Conservation (phyloP, 1,140 invertebrate species). For the Oncopeltus fasciatus region DNA sequence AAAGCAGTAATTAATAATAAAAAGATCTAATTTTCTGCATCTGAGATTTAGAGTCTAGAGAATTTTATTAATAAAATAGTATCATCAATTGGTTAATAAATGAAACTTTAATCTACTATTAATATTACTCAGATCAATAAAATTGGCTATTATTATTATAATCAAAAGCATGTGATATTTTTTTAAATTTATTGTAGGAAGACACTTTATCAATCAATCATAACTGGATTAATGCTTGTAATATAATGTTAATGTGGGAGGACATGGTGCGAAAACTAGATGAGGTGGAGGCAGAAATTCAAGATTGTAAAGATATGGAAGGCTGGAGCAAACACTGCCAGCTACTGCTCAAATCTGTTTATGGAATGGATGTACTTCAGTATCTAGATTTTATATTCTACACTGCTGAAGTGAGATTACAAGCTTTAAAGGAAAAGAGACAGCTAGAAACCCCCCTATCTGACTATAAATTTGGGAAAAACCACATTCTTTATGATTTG, state of each 20-base stretch:
- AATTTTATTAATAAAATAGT: neutral
- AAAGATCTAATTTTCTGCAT: no score
- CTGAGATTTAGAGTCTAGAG: no score
- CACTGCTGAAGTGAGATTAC: constrained; percentile 41
- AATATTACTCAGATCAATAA: no score
- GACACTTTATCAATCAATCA: constrained; percentile 95
- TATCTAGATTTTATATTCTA: constrained; percentile 52
- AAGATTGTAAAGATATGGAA: constrained; percentile 52
- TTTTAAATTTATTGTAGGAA: constrained; percentile 40
- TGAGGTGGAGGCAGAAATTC: constrained; percentile 64
- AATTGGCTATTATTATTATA: no score
- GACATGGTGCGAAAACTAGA: constrained; percentile 46
- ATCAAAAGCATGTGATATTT: no score
- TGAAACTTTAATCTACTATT: neutral
- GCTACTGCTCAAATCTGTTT: constrained; percentile 59
- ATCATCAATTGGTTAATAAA: neutral
- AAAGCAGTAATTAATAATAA: no score
- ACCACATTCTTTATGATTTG: constrained; percentile 34
- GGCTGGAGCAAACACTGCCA: constrained; percentile 63
- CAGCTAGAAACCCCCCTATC: constrained; percentile 26
- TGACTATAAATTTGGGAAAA: constrained; percentile 28
- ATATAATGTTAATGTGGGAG: constrained; percentile 58
- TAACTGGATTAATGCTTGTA: constrained; percentile 91
- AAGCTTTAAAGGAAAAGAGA: constrained; percentile 25
- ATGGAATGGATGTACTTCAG: constrained; percentile 65